Conservation (phyloP, 2,888 invertebrate genomes). For the Drosophila quasianomalipes region DNA sequence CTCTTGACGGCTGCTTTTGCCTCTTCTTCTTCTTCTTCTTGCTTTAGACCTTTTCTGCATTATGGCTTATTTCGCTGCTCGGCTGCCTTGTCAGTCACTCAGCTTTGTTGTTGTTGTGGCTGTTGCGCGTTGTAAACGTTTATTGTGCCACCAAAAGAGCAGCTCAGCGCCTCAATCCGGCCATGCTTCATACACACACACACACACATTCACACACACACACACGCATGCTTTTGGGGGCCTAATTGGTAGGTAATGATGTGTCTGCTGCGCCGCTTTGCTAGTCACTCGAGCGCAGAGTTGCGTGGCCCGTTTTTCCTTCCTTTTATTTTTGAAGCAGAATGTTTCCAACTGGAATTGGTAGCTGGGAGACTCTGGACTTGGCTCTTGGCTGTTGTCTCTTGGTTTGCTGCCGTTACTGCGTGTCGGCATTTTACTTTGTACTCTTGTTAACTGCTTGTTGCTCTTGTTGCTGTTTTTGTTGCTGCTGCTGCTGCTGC, state of each 20-base stretch:
- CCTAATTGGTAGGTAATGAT: slow-evolving; percentile 81
- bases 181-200: not conserved
- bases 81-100: slow-evolving; percentile 58
- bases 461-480: slow-evolving; percentile 32
- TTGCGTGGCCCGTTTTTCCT: slow-evolving; percentile 63
- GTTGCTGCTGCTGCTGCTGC: slow-evolving; percentile 26
- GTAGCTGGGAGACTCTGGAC: slow-evolving; percentile 18
- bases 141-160: slow-evolving; percentile 78
- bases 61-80: slow-evolving; percentile 75
- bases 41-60: slow-evolving; percentile 41
- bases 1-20: not conserved
- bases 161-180: slow-evolving; percentile 26
- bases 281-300: slow-evolving; percentile 62
- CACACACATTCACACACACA: not conserved
- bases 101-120: slow-evolving; percentile 5
- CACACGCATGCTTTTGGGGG: slow-evolving; percentile 58
- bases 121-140: slow-evolving; percentile 68
- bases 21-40: not conserved
- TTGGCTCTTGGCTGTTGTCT: slow-evolving; percentile 5
- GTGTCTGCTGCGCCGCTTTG: slow-evolving; percentile 80
- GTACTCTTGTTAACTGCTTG: slow-evolving; percentile 68
- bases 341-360: slow-evolving; percentile 35
- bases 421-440: slow-evolving; percentile 74
- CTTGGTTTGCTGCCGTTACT: slow-evolving; percentile 14
- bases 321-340: slow-evolving; percentile 2